Conservation (phyloP, 2,113 vertebrate species). For the Helogale parvula region DNA sequence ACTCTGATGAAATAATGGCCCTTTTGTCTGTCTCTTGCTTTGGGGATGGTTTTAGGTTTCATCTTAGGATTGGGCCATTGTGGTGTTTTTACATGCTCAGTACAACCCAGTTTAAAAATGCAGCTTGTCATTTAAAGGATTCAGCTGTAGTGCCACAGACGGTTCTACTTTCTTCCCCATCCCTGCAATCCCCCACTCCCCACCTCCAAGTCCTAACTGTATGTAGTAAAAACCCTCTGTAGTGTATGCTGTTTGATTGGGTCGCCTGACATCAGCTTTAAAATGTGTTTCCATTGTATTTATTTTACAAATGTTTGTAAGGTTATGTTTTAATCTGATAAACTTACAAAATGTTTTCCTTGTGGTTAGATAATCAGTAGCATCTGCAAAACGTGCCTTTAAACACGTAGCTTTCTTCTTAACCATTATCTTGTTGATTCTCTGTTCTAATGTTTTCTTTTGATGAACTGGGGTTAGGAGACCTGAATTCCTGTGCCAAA, state of each 20-base stretch:
- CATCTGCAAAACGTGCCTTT: conserved; percentile 47
- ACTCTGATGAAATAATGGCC: conserved; percentile 63
- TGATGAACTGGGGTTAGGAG: conserved; percentile 15
- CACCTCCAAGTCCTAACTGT: not conserved
- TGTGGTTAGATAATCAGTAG: conserved; percentile 45
- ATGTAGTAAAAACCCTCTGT: not conserved
- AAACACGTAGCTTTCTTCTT: conserved; percentile 25
- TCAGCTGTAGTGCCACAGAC: not conserved
- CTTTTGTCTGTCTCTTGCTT: conserved; percentile 67
- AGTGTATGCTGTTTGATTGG: not conserved
- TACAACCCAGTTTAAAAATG: conserved; percentile 28
- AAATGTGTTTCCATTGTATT: conserved; percentile 49
- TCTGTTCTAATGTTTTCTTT: conserved; percentile 19
- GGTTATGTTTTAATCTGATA: conserved; percentile 42
- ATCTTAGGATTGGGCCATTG: conserved; percentile 56
- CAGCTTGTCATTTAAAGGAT: conserved; percentile 52
- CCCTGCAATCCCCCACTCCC: no score
- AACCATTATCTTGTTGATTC: conserved; percentile 30
- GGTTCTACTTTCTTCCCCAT: not conserved
- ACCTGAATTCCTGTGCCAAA: not conserved
- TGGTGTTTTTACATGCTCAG: conserved; percentile 64
- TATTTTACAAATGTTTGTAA: conserved; percentile 61
- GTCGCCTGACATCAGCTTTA: not conserved
- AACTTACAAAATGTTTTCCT: conserved; percentile 49
- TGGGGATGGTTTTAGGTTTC: conserved; percentile 67